Conservation (phyloP, 2,888 invertebrate genomes). For the Anodontia alba region DNA sequence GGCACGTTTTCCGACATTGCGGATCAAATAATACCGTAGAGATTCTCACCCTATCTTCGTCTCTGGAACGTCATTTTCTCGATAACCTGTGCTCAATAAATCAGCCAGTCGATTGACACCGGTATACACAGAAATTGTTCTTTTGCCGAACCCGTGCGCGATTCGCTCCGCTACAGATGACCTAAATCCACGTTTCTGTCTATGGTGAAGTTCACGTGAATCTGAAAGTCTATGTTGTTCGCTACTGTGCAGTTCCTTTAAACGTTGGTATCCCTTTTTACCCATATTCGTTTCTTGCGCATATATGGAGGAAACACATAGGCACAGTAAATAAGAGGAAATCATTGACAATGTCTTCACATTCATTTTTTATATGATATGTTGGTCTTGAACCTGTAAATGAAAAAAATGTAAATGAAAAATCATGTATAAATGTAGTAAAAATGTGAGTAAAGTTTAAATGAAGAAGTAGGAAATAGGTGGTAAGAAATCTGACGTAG, state of each 20-base stretch:
- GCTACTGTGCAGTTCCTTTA: neutral
- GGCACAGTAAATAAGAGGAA: neutral
- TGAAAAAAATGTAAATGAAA: too few species aligned
- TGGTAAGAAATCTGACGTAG: too few species aligned
- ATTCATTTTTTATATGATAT: neutral
- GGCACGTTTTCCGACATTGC: too few species aligned
- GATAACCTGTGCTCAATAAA: neutral
- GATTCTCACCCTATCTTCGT: conserved; percentile 7
- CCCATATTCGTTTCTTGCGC: too few species aligned
- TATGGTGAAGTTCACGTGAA: conserved; percentile 13
- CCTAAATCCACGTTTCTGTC: conserved; percentile 38
- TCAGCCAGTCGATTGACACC: conserved; percentile 2
- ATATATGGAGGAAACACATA: neutral
- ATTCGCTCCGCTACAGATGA: conserved; percentile 71
- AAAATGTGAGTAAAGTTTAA: too few species aligned
- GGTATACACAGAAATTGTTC: conserved; percentile 48
- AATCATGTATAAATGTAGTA: too few species aligned
- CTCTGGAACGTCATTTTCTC: neutral
- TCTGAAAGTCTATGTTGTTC: neutral
- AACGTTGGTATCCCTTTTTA: neutral
- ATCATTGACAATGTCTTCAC: neutral
- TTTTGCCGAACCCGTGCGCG: conserved; percentile 79
- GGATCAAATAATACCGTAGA: too few species aligned
- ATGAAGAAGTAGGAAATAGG: too few species aligned
- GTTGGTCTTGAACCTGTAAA: too few species aligned